Base-by-base conservation (phyloP, 1,140 invertebrate genomes). In the Drosophila arizonae region DNA sequence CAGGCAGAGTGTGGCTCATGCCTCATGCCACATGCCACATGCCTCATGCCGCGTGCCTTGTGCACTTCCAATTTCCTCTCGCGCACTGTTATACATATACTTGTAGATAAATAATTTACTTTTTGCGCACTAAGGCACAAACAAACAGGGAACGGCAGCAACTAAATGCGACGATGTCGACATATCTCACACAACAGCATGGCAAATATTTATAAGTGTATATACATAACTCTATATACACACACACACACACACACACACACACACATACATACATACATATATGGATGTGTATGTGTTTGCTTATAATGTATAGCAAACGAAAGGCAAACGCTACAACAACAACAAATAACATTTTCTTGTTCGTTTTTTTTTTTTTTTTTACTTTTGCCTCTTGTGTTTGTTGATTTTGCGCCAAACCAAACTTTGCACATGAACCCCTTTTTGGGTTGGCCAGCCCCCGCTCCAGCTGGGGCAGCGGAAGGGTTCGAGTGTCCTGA, bases 51-150 rank as follows among this genome's bases (percentile, higher is more conserved):
- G 6, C 33, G 33, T 39, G 45, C 46, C 71, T 63, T 51, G 48
- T 48, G 48, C 75, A 67, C 82, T 79, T 71, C 67, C 79, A 79
- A 77, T 87, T 84, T 87, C 69, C 72, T 78, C 52, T 66, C 48
- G 57, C 60, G 57, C 21, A 24, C 60, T 66, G 36, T 33, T 68
- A 24, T 24, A 24, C 76, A 69, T 62, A 50, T 63, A 46, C 79
- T 89, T 87, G 68, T 84, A 88, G 84, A 88, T 88, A 88, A 88
- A 88, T 88, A 88, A 88, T 88, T 88, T 88, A 88, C 84, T 88
- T 88, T 85, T 88, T 76, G 84, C 79, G 77, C 84, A 87, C 82
- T 87, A 79, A 87, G 76, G 84, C 82, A 88, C 78, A 87, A 77
- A 55, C 82, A 87, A 88, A 84, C 80, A 82, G 62, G 62, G 45